These are phyloP conservation scores for Timandra comae DNA, from an alignment of 2,888 invertebrate species.

Conservation along the genomic window DNA sequence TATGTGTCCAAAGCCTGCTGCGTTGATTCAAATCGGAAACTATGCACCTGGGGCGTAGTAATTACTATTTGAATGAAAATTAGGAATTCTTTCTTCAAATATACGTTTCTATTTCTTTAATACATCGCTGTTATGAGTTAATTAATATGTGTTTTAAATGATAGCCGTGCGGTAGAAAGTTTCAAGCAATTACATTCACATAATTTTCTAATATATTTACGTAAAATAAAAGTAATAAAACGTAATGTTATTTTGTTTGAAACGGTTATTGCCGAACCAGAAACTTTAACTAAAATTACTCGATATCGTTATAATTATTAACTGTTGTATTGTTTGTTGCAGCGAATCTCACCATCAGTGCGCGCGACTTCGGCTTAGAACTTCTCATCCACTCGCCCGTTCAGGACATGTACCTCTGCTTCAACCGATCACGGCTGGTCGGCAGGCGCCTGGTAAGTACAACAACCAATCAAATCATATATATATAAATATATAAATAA, in stretches of 20 bases:
- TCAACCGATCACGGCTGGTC: slow-evolving; percentile 84
- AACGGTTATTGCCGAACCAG: too few relatives aligned
- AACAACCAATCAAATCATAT: neutral
- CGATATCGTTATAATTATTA: too few relatives aligned
- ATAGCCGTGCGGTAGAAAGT: slow-evolving; percentile 35
- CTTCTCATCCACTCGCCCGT: slow-evolving; percentile 83
- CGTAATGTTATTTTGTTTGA: too few relatives aligned
- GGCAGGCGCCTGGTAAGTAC: slow-evolving; percentile 79
- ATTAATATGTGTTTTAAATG: slow-evolving; percentile 40
- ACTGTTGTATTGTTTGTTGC: slow-evolving; percentile 53
- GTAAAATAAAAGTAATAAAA: neutral
- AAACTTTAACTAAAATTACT: too few relatives aligned
- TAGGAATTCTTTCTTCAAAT: slow-evolving; percentile 41
- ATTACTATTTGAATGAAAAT: slow-evolving; percentile 40
- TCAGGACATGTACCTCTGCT: slow-evolving; percentile 85
- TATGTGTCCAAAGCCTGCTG: slow-evolving; percentile 40
- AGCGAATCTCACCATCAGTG: slow-evolving; percentile 82
- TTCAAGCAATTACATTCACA: slow-evolving; percentile 7
- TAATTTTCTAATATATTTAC: neutral
- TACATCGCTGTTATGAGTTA: slow-evolving; percentile 45
- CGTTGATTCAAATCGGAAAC: slow-evolving; percentile 42
- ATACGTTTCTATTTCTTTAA: slow-evolving; percentile 49
- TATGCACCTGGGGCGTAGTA: slow-evolving; percentile 47
- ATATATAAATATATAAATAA: neutral
- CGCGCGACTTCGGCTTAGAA: slow-evolving; percentile 76